Percentiles rank a stretch among this genome's conserved stretches.
These are phyloP conservation scores for Gyrodactylus salaris DNA, from an alignment of 1,140 invertebrate species.

Conservation along the genomic window DNA sequence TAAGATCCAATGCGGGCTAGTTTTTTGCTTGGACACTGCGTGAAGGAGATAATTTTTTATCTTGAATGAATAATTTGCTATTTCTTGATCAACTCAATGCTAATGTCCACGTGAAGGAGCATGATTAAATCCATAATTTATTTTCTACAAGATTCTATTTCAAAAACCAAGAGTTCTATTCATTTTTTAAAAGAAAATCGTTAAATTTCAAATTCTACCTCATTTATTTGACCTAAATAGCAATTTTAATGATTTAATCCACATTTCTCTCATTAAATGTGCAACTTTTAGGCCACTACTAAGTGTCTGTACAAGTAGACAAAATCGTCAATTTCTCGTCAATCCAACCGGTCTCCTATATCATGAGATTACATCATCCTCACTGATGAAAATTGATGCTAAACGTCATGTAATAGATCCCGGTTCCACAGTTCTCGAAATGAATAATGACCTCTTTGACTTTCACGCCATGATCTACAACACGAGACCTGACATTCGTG, in stretches of 20 bases:
- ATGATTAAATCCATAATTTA: neutral
- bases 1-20: no score
- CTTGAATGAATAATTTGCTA: no score
- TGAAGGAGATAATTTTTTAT: no score
- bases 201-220: neutral
- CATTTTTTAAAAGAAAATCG: neutral
- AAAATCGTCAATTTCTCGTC: constrained; percentile 41
- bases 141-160: neutral
- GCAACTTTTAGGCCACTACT: neutral
- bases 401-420: constrained; percentile 32
- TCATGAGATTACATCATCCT: constrained; percentile 83
- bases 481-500: constrained; percentile 67
- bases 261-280: neutral
- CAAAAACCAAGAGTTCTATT: neutral
- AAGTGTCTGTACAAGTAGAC: neutral
- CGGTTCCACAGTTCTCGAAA: constrained; percentile 54
- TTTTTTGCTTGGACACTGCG: no score
- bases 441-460: constrained; percentile 38
- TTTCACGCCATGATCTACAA: constrained; percentile 81
- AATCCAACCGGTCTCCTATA: constrained; percentile 81
- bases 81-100: neutral
- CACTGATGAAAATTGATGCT: constrained; percentile 42
- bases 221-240: neutral
- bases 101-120: neutral
- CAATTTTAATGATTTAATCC: neutral